These are phyloP conservation scores for Drosophila maculinotata DNA, from an alignment of 2,888 invertebrate species.

Conservation along the genomic window DNA sequence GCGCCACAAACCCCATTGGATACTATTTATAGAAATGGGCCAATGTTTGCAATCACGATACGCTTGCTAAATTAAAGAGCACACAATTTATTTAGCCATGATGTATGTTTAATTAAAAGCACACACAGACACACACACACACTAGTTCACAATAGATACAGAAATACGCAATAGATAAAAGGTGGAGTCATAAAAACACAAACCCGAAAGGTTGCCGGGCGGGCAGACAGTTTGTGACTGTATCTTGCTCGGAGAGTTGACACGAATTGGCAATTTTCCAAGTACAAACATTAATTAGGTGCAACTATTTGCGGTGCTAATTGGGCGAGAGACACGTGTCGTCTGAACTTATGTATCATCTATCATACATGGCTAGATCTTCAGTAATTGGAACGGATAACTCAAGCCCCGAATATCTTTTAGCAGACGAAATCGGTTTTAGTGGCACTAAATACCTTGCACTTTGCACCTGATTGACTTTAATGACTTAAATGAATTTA, in stretches of 20 bases:
- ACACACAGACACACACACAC: constrained; percentile 37
- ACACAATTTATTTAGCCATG: constrained; percentile 54
- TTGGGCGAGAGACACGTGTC: constrained; percentile 20
- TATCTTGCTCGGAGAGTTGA: background rate
- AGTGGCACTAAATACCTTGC: constrained; percentile 26
- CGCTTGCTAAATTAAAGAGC: constrained; percentile 56
- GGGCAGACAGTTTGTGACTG: background rate
- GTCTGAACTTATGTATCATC: constrained; percentile 11
- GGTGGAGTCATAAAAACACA: constrained; percentile 3
- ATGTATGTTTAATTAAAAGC: constrained; percentile 75
- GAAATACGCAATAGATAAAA: constrained; percentile 47
- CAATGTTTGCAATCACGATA: constrained; percentile 62
- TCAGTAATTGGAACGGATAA: constrained; percentile 35
- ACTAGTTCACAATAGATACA: constrained; percentile 23
- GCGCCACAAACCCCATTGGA: constrained; percentile 17
- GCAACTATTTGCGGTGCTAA: constrained; percentile 48
- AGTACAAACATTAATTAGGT: constrained; percentile 67
- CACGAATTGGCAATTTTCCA: constrained; percentile 51
- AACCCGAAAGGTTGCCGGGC: background rate
- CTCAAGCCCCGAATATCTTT: constrained; percentile 6
- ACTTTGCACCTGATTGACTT: constrained; percentile 42
- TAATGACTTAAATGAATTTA: constrained; percentile 15
- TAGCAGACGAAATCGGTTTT: background rate
- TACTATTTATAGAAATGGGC: constrained; percentile 59
- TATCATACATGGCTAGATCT: constrained; percentile 8